phyloP scores from a whole-genome alignment of 2,113 vertebrate genomes.

The Hydropotes inermis region DNA sequence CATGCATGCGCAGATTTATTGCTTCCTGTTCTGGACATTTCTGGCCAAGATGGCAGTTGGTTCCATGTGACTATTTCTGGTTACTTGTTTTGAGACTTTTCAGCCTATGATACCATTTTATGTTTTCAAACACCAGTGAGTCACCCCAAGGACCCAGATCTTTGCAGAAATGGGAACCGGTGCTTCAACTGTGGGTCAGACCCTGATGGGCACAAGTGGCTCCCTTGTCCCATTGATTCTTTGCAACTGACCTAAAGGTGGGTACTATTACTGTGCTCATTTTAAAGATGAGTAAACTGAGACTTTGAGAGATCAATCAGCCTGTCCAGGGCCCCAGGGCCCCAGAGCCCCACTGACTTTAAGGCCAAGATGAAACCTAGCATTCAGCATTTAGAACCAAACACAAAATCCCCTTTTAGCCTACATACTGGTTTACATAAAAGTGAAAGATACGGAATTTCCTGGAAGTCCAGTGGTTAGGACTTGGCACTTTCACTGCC shows the following conservation, averaged over 20 bases:
- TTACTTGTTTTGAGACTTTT: not conserved
- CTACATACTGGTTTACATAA: not conserved
- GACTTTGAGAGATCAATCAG: not conserved
- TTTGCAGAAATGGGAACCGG: not conserved
- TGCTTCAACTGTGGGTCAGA: accelerated
- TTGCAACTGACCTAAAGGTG: not conserved
- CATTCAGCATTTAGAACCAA: not conserved
- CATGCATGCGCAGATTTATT: not conserved
- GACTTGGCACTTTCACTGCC: not conserved
- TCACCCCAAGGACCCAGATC: not conserved
- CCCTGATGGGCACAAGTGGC: accelerated
- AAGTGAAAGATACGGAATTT: not conserved
- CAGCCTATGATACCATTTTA: not conserved
- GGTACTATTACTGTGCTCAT: not conserved
- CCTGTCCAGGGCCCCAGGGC: not conserved
- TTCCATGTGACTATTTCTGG: not conserved
- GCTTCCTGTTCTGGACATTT: not conserved
- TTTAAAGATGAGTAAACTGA: not conserved
- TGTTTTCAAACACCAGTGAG: not conserved
- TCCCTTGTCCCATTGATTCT: not conserved
- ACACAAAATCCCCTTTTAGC: not conserved
- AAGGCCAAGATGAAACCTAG: not conserved
- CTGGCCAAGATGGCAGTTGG: not conserved
- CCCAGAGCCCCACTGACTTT: not conserved
- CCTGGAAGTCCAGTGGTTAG: not conserved